Evolutionary conservation across 1,140 invertebrate genomes (phyloP).

Genomic region (Agraylea sexmaculata): DNA sequence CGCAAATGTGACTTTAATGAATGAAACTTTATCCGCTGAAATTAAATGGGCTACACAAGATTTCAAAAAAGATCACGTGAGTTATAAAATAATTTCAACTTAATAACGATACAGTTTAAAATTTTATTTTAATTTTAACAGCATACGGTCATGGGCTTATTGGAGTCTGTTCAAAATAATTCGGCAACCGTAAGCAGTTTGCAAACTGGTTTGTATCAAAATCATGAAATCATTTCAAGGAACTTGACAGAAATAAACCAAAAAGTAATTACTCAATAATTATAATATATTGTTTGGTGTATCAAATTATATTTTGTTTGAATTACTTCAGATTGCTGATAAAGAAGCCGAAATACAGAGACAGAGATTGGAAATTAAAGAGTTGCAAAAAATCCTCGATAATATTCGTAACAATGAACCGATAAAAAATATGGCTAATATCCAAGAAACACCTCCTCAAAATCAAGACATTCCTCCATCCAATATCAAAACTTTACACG

Average conservation of each 20-base stretch:
- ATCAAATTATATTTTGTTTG: conserved; percentile 3
- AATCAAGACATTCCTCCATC: background rate
- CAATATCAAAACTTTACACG: conserved; percentile 9
- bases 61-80: conserved; percentile 37
- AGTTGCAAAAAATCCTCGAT: conserved; percentile 11
- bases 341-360: conserved; percentile 18
- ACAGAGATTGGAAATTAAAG: conserved; percentile 12
- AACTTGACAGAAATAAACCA: conserved; percentile 15
- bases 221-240: conserved; percentile 11
- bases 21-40: conserved; percentile 33
- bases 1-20: conserved; percentile 32
- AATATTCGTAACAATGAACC: too few relatives aligned
- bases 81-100: conserved; percentile 13
- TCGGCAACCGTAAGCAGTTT: conserved; percentile 19
- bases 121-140: conserved; percentile 3
- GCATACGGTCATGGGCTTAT: conserved; percentile 15
- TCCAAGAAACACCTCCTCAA: too few relatives aligned
- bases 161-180: conserved; percentile 21
- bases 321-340: conserved; percentile 11
- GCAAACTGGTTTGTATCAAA: conserved; percentile 19
- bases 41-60: conserved; percentile 36
- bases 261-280: too few relatives aligned
- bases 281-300: too few relatives aligned
- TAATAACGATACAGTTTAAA: conserved; percentile 3
- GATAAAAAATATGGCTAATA: too few relatives aligned